Evolutionary conservation across 2,888 invertebrate genomes (phyloP), one percentile per base, ranked within the genome.

Genomic region (Trypoxylon attenuatum): DNA sequence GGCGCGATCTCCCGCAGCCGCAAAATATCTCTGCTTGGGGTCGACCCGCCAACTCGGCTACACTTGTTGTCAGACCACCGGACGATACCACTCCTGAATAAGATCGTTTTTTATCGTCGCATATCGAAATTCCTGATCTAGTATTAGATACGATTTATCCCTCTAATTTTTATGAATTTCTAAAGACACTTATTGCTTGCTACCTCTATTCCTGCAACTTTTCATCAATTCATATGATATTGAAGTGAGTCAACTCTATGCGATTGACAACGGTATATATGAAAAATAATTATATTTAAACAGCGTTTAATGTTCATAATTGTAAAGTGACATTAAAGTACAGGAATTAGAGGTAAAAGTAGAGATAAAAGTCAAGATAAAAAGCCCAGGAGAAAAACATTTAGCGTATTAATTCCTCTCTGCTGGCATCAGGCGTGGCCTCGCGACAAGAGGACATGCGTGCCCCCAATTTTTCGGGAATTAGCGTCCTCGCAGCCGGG

Each of bases 381-480:
- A n/a, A n/a, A n/a, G n/a, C n/a, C n/a, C n/a, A n/a, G n/a, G 1
- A 23, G 33, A 25, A 15, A 33, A 15, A n/a, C n/a, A n/a, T n/a
- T n/a, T n/a, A n/a, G n/a, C n/a, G n/a, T 5, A 29, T 3, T n/a
- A 10, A 33, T 4, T 33, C 33, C 33, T 33, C n/a, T 10, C 13
- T 33, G 33, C 10, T 33, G 13, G 33, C n/a, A n/a, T n/a, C n/a
- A n/a, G n/a, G n/a, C n/a, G n/a, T n/a, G n/a, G n/a, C n/a, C n/a
- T n/a, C n/a, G n/a, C n/a, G 10, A 23, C 5, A 29, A 33, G 56
- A 27, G 16, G 39, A 15, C 27, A 50, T 50, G 18, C 15, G 27
- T 42, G 50, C 23, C 13, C 46, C 56, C 67, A 55, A 71, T 71
- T 71, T 71, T 71, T 71, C 57, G 57, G 63, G 56, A 56, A 67